phyloP scores from a whole-genome alignment of 1,140 invertebrate species.

The Lordiphosa stackelbergi region DNA sequence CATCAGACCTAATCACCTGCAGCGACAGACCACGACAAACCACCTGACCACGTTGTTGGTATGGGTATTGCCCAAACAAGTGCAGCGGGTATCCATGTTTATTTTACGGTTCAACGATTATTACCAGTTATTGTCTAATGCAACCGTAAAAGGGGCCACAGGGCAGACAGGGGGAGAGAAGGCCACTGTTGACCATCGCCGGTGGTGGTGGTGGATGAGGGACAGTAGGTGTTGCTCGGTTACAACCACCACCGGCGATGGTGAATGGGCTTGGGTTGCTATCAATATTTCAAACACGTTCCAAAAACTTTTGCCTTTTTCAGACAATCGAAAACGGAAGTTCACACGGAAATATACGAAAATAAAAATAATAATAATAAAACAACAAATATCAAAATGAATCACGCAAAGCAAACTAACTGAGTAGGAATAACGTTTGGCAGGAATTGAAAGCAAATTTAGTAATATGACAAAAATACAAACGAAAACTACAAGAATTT shows the following conservation, averaged over 20 bases:
- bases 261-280: slow-evolving; percentile 46
- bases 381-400: slow-evolving; percentile 55
- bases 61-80: slow-evolving; percentile 67
- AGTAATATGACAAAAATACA: slow-evolving; percentile 33
- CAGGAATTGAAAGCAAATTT: slow-evolving; percentile 28
- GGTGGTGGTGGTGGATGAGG: slow-evolving; percentile 21
- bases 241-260: slow-evolving; percentile 48
- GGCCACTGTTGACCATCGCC: slow-evolving; percentile 5
- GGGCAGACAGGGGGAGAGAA: slow-evolving; percentile 1
- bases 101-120: slow-evolving; percentile 76
- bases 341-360: slow-evolving; percentile 72
- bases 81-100: slow-evolving; percentile 72
- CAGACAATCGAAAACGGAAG: slow-evolving; percentile 54
- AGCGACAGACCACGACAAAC: slow-evolving; percentile 36
- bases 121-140: slow-evolving; percentile 75
- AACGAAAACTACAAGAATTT: slow-evolving; percentile 30
- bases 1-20: slow-evolving; percentile 44
- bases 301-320: slow-evolving; percentile 29
- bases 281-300: slow-evolving; percentile 73
- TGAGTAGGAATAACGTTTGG: slow-evolving; percentile 1
- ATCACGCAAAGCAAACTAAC: slow-evolving; percentile 48
- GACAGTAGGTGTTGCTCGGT: slow-evolving; percentile 55
- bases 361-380: slow-evolving; percentile 59
- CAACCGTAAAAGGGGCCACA: slow-evolving; percentile 56
- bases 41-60: slow-evolving; percentile 30